Base-by-base conservation (phyloP, 2,113 vertebrate species). In the Columba janthina region DNA sequence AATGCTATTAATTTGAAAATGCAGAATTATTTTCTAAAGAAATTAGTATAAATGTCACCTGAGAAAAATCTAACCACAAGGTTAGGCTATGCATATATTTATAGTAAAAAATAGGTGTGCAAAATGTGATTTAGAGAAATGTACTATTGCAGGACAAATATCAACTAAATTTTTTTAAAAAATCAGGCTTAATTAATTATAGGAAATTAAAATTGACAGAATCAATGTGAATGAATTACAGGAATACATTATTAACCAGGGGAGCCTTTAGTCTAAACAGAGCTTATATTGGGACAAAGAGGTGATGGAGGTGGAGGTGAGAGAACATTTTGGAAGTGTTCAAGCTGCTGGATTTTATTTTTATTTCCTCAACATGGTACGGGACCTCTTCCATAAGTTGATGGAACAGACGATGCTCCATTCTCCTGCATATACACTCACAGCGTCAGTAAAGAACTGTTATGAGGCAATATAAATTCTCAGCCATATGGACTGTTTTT, bases 281-380 rank as follows among this genome's bases (percentile, higher is more conserved):
- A 93, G 12, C 31, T 76, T 65, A 31, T 64, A 71, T 21, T 73
- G 28, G 46, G 53, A 82, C 60, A 93, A 95, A 94, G 74, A 75
- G 58, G 60, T 60, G 56, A 83, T 73, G 79, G 79, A 87, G 75
- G 65, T 89, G 54, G 88, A 89, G 29, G 82, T 73, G 81, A 88
- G 73, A 88, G 53, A 84, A 93, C 40, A 84, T 64, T 93, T 93
- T 42, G 70, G 85, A 91, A 96, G 53, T 84, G 72, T 78, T 90
- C 69, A 95, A 87, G 75, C 75, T 88, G 75, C 29, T 92, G 61
- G 80, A 90, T 78, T 88, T 92, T 96, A 80, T 86, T 94, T 96
- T 95, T 85, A 71, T 89, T 94, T 94, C 64, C 76, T 81, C 79
- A 58, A 54, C 19, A 6, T 65, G 18, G 78, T 89, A 69, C 22